Base-by-base conservation (phyloP, 64 coral and sea anemone genomes). In the Anthopleura sola region DNA sequence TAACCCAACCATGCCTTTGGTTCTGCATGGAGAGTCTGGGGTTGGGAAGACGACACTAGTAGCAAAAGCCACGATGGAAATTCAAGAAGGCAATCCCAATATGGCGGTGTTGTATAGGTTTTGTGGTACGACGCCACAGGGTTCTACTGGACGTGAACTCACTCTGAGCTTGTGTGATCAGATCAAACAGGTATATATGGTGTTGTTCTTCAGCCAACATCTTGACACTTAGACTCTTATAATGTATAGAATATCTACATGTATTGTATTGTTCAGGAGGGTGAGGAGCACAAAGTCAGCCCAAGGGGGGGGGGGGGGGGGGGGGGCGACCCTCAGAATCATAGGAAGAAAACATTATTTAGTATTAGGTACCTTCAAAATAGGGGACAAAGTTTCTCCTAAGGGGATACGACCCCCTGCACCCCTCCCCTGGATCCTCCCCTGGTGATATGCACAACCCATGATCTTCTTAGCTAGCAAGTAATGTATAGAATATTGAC, bases 11-110 rank as follows among this genome's bases (percentile, higher is more conserved):
- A 85, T 80, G 88, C 82, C 83, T 31, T 90, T 84, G n/a, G 88
- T 90, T 47, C 39, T 90, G 26, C 57, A 85, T 49, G 88, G 88
- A 21, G 88, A 90, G 57, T 90, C 88, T 10, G 88, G 88, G 58
- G 51, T 90, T 85, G 88, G 88, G 0, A 90, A 90, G 88, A 90
- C 88, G 71, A 76, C 88, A 9, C 33, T 90, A 75, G 80, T 90
- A 53, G 82, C 88, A 36, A 90, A 90, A 49, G 82, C 83, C 74
- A 60, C 60, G 26, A 79, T 77, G 68, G 88, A 90, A 46, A 78
- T 71, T 23, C 82, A 90, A 68, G 71, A 85, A 33, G 55, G 75
- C n/a, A 77, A 51, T 64, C 56, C 74, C 49, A 79, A 79, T n/a
- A 50, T 84, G 32, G 88, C 75, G 1, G 71, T 90, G 17, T 47